These are phyloP conservation scores for Catharus ustulatus DNA, from an alignment of 2,797 vertebrate species.

Conservation along the genomic window DNA sequence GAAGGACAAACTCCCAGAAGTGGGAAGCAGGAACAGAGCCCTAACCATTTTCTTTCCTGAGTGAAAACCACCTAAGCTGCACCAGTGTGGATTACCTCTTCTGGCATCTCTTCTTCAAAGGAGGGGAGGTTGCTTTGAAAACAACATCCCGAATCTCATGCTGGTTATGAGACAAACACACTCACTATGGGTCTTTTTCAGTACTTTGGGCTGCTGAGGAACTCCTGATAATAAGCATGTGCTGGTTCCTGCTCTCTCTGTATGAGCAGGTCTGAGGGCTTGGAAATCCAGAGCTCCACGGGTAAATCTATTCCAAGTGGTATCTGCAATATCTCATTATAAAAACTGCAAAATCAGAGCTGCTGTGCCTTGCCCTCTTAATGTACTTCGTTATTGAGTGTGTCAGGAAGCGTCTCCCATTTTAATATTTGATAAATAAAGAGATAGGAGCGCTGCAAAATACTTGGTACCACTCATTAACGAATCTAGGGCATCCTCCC, in stretches of 20 bases:
- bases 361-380: constrained; percentile 36
- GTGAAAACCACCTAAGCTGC: background rate
- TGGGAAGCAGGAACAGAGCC: background rate
- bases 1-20: background rate
- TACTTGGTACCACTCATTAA: background rate
- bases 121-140: constrained; percentile 5
- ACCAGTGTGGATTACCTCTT: background rate
- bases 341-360: constrained; percentile 61
- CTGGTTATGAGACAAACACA: background rate
- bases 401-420: constrained; percentile 63
- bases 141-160: background rate
- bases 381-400: constrained; percentile 65
- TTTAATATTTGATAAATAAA: constrained; percentile 78
- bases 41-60: background rate
- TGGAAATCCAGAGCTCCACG: background rate
- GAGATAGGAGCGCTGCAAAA: constrained; percentile 48
- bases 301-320: background rate
- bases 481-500: constrained; percentile 41
- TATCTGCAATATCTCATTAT: constrained; percentile 56
- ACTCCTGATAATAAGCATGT: background rate
- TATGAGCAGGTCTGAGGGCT: background rate
- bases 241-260: background rate
- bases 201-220: background rate
- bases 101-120: background rate
- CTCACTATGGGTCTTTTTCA: background rate